These are phyloP conservation scores for Phyto melanocephala DNA, from an alignment of 2,888 invertebrate genomes.

Conservation along the genomic window DNA sequence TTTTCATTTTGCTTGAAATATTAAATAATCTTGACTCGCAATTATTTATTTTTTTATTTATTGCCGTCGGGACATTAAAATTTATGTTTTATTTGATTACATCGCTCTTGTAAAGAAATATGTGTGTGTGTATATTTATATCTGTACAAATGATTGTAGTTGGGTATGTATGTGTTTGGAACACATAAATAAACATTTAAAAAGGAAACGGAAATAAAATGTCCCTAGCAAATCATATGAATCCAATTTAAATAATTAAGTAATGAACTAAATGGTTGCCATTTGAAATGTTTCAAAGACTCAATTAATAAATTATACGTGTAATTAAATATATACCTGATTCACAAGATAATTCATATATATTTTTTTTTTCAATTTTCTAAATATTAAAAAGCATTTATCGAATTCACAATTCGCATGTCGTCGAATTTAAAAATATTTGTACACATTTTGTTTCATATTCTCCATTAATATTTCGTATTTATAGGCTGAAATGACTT, in stretches of 20 bases:
- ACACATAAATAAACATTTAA: slow-evolving; percentile 2
- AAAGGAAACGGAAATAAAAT: slow-evolving; percentile 34
- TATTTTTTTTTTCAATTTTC: no score
- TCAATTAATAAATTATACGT: not conserved
- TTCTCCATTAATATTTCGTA: no score
- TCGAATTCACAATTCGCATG: no score
- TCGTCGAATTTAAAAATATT: no score
- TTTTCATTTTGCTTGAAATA: slow-evolving; percentile 66
- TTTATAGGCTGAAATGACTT: no score
- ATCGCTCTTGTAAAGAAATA: not conserved
- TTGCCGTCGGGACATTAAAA: slow-evolving; percentile 50
- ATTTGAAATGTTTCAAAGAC: no score
- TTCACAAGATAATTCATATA: no score
- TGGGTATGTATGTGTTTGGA: not conserved
- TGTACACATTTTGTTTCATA: no score
- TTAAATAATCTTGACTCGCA: slow-evolving; percentile 67
- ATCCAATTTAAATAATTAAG: slow-evolving; percentile 41
- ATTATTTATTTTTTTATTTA: slow-evolving; percentile 46
- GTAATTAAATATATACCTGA: no score
- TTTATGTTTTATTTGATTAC: slow-evolving; percentile 57
- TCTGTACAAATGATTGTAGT: not conserved
- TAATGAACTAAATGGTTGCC: not conserved
- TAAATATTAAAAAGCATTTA: no score
- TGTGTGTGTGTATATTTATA: not conserved
- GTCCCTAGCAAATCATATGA: not conserved